Base-by-base conservation (phyloP, 1,140 invertebrate species). In the Stegodyphus mimosarum region DNA sequence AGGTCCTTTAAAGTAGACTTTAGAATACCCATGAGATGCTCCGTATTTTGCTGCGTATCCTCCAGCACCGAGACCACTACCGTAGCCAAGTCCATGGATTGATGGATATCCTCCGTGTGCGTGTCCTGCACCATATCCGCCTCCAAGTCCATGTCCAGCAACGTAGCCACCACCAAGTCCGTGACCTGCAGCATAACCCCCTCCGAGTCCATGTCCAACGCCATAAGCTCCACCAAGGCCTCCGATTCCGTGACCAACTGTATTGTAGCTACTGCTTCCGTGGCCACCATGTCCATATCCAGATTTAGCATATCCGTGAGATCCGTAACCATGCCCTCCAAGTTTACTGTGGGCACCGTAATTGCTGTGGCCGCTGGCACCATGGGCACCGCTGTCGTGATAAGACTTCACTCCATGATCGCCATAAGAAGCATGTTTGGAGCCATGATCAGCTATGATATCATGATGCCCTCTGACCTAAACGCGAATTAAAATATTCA, bases 1-100 rank as follows among this genome's bases (percentile, higher is more conserved):
- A 5, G 81, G 81, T 66, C 72, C 66, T 51, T 84, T 84, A n/a
- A 84, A 84, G 33, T 84, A 84, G 15, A 84, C 81, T 18, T 84
- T 84, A 9, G 81, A 84, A 71, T 83, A 83, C n/a, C 78, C 80
- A 18, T 81, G 78, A 60, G 33, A 33, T 7, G 64, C 1, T 33
- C 33, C 64, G n/a, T 67, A 18, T 17, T 17, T 7, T 7, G 64
- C 6, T 7, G 7, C 15, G 17, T 67, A 67, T 9, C 9, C 55
- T n/a, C 15, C 15, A 7, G 11, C 64, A 67, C 33, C 33, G 3
- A 33, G 33, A 33, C 33, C 33, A 33, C 33, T 33, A 11, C 55
- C 55, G 15, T 60, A 15, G 9, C 55, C 55, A 60, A 60, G 55
- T 60, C 9, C 9, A 60, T 9, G 9, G 9, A 11, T 5, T 9